Evolutionary conservation across 2,888 invertebrate genomes (phyloP).

Genomic region (Coelogynopora nodosa): DNA sequence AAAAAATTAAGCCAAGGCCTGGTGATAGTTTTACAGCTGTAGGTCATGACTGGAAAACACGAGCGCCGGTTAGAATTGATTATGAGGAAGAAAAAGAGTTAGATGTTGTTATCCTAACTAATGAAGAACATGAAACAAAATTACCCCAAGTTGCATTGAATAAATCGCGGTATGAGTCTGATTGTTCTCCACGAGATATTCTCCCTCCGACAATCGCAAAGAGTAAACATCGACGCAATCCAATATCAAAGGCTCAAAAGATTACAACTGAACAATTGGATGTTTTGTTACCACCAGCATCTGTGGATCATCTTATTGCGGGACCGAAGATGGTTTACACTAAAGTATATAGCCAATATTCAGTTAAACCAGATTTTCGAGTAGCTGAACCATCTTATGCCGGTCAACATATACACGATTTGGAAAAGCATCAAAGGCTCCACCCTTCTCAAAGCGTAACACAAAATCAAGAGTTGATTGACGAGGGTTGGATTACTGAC

Average conservation of each 20-base stretch:
- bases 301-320: neutral
- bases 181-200: neutral
- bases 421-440: neutral
- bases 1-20: neutral
- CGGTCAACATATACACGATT: neutral
- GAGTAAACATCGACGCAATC: neutral
- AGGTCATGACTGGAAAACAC: neutral
- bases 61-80: slow-evolving; percentile 26
- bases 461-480: neutral
- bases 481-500: neutral
- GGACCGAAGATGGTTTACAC: neutral
- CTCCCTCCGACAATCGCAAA: neutral
- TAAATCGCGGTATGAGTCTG: neutral
- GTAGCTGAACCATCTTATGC: neutral
- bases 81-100: neutral
- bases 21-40: neutral
- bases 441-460: neutral
- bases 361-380: neutral
- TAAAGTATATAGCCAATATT: slow-evolving; percentile 30
- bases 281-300: neutral
- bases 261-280: neutral
- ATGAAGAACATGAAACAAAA: neutral
- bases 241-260: neutral
- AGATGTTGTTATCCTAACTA: neutral
- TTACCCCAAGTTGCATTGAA: neutral